Base-by-base conservation (phyloP, 1,140 invertebrate genomes). In the Meteorus sp. region DNA sequence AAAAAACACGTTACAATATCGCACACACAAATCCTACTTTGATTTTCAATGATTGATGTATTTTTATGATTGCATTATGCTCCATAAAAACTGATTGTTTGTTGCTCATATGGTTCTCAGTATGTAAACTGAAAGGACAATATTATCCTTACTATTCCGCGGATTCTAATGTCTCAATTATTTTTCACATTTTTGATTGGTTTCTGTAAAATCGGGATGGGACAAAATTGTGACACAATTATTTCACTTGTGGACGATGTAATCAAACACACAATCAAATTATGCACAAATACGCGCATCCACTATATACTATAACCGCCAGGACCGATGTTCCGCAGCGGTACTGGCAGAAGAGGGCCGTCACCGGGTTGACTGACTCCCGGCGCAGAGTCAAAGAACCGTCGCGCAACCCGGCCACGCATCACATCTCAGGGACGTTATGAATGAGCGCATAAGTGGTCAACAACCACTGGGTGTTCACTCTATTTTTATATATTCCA, bases 291-390 rank as follows among this genome's bases (percentile, higher is more conserved):
- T 31, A 3, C 9, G 23, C 35, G 22, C 8, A 55, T 35, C 25
- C 11, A 6, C 15, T 20, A 20, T 37, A 17, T 17, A 35, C 7
- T 15, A 52, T 35, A 37, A 44, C 51, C 41, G 54, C 20, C 19
- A 20, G 37, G 27, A 37, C 23, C 44, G 45, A 39, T 11, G 25
- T 52, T 31, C 9, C 47, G 45, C 57, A 47, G 53, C 50, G 23
- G 20, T 60, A 63, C 61, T 60, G n/a, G 15, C 11, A 22, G 3
- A 8, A 13, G 11, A 9, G 54, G 65, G 65, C 69, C 73, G 72
- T 73, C 76, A 75, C 70, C 66, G 76, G 66, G 75, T 78, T 77
- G 74, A 78, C 76, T 75, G 72, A 75, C 75, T 76, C 60, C 52
- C 59, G 64, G 59, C 64, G 37, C 62, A 61, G 71, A 73, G 67